Percentiles rank a stretch among this genome's conserved stretches.
Evolutionary conservation across 2,888 invertebrate species (phyloP).

Genomic region (Nasonia oneida): DNA sequence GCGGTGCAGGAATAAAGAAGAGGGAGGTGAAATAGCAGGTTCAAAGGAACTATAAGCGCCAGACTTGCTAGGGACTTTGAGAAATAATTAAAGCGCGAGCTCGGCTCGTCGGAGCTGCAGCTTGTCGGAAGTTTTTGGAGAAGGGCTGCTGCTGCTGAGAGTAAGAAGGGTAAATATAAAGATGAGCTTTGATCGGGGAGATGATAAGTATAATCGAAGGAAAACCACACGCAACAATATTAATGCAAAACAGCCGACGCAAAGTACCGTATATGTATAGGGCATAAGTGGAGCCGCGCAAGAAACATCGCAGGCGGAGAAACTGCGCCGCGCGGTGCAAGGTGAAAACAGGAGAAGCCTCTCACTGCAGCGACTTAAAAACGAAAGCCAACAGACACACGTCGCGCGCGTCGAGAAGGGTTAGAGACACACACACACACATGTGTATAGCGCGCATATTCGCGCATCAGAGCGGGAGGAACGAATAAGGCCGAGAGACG

Average conservation of each 20-base stretch:
- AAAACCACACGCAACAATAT: neutral
- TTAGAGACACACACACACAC: neutral
- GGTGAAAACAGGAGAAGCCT: constrained; percentile 58
- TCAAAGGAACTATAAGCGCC: constrained; percentile 23
- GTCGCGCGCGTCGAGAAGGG: constrained; percentile 40
- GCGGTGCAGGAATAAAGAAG: neutral
- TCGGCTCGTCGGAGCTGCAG: neutral
- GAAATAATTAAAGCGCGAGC: constrained; percentile 49
- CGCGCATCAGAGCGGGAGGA: constrained; percentile 12
- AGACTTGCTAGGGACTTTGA: constrained; percentile 25
- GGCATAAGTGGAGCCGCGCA: constrained; percentile 34
- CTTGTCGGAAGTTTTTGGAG: constrained; percentile 3
- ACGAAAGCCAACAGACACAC: constrained; percentile 51
- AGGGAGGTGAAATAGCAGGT: neutral
- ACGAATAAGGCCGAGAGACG: neutral
- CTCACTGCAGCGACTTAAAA: constrained; percentile 31
- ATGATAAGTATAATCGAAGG: neutral
- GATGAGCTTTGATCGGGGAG: neutral
- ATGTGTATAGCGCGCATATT: constrained; percentile 17
- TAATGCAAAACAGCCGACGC: constrained; percentile 60
- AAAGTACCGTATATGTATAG: constrained; percentile 30
- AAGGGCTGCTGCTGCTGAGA: neutral
- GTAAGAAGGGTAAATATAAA: neutral
- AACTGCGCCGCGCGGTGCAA: constrained; percentile 13
- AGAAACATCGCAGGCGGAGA: constrained; percentile 11